Conservation (phyloP, 2,797 vertebrate species). For the Lates japonicus region DNA sequence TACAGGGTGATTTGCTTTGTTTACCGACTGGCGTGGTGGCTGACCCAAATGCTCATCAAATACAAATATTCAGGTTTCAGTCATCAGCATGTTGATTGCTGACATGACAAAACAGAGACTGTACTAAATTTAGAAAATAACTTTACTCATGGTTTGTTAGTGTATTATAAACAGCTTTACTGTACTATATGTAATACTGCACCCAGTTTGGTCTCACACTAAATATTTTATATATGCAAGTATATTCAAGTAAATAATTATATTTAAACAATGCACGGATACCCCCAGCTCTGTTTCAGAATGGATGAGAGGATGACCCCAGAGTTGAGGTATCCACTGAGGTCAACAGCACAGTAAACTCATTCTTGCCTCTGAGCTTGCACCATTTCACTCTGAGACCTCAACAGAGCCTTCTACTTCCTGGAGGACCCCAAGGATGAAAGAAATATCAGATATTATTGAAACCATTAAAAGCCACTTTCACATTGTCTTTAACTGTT, state of each 20-base stretch:
- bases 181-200: neutral
- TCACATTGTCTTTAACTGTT: neutral
- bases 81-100: constrained; percentile 35
- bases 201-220: neutral
- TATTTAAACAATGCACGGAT: neutral
- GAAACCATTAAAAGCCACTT: neutral
- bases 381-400: constrained; percentile 90
- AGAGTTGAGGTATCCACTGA: constrained; percentile 94
- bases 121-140: constrained; percentile 39
- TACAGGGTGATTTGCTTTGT: constrained; percentile 64
- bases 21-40: constrained; percentile 53
- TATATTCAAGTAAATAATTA: neutral
- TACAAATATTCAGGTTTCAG: constrained; percentile 56
- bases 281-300: constrained; percentile 91
- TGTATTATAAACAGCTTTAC: constrained; percentile 16
- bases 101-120: constrained; percentile 25
- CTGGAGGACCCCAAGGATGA: constrained; percentile 89
- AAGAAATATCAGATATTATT: constrained; percentile 33
- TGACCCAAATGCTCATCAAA: constrained; percentile 60
- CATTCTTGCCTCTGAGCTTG: constrained; percentile 94
- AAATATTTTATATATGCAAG: neutral
- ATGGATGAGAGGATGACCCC: constrained; percentile 97
- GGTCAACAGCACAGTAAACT: constrained; percentile 95
- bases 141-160: constrained; percentile 29
- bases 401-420: constrained; percentile 91